These are phyloP conservation scores for Strongylocentrotus purpuratus DNA, from an alignment of 35 echinoderm and acorn worm genomes.

Conservation along the genomic window DNA sequence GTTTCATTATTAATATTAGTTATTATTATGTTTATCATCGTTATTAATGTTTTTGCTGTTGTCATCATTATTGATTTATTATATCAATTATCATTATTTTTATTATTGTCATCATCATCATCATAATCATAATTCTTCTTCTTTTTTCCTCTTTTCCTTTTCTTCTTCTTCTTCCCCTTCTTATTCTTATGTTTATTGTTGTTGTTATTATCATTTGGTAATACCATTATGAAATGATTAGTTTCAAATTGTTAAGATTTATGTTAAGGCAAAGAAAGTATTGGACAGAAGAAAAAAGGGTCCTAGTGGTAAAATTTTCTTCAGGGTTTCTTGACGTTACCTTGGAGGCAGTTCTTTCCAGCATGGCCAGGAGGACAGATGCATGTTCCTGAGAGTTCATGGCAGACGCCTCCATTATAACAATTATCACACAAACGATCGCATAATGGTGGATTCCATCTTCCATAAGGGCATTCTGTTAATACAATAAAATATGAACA, in stretches of 20 bases:
- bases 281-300: too few relatives aligned
- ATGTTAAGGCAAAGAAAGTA: neutral
- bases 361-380: constrained; percentile 63
- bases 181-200: neutral
- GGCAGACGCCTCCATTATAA: constrained; percentile 67
- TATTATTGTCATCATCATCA: too few relatives aligned
- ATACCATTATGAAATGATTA: neutral
- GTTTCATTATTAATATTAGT: too few relatives aligned
- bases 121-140: too few relatives aligned
- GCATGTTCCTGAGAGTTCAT: constrained; percentile 45
- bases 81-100: too few relatives aligned
- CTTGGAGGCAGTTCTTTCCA: constrained; percentile 55
- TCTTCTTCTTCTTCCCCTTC: too few relatives aligned
- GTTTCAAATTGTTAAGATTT: neutral
- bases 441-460: constrained; percentile 65
- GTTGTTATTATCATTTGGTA: neutral
- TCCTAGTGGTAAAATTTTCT: too few relatives aligned
- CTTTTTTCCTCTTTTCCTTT: too few relatives aligned
- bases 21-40: too few relatives aligned
- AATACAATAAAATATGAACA: neutral
- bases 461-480: constrained; percentile 53
- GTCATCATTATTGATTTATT: too few relatives aligned
- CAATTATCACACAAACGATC: constrained; percentile 46
- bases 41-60: too few relatives aligned
- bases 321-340: neutral